Conservation (phyloP, 2,797 vertebrate genomes). For the Acomys russatus region DNA sequence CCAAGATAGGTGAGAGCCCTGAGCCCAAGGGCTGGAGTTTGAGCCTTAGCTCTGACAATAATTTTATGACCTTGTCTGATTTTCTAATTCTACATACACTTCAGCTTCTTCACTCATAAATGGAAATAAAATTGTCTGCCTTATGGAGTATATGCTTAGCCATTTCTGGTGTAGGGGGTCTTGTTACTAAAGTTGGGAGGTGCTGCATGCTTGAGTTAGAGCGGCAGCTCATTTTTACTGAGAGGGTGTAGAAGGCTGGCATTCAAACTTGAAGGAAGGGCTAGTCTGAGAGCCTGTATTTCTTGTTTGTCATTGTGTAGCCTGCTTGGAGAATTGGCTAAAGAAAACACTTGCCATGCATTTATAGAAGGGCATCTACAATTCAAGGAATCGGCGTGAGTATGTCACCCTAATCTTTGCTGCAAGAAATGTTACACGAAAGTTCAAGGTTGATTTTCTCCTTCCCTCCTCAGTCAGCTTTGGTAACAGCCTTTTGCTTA, state of each 20-base stretch:
- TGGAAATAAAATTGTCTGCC: too few species aligned
- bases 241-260: neutral
- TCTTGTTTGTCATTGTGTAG: neutral
- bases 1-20: neutral
- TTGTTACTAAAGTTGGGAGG: too few species aligned
- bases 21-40: neutral
- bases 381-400: neutral
- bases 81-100: neutral
- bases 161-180: neutral
- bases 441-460: neutral
- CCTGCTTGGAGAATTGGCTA: accelerated
- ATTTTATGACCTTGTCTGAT: neutral
- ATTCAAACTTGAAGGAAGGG: neutral
- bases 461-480: neutral
- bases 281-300: accelerated
- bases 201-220: neutral
- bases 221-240: accelerated
- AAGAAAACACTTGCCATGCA: neutral
- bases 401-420: neutral
- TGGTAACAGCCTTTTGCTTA: neutral
- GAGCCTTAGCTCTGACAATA: neutral
- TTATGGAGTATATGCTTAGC: neutral
- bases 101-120: neutral
- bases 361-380: neutral
- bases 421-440: neutral